Conservation (phyloP, 2,113 vertebrate genomes). For the Catharus minimus region DNA sequence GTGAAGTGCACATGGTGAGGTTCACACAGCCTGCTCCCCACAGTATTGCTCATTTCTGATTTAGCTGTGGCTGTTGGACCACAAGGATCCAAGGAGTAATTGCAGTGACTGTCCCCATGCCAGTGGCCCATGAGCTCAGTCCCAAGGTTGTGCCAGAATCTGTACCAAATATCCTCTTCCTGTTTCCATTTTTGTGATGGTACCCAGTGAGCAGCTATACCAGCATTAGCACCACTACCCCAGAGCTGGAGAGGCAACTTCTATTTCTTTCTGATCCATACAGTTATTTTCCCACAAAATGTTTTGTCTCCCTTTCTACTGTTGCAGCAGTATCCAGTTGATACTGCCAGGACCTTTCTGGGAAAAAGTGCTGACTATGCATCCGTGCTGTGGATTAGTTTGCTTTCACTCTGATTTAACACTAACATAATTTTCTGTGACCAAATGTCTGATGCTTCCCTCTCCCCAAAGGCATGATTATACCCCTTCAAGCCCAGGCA, state of each 20-base stretch:
- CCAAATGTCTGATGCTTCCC: neutral
- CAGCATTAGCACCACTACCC: neutral
- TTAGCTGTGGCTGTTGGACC: neutral
- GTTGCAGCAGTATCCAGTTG: neutral
- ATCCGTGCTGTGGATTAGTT: neutral
- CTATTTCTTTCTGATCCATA: neutral
- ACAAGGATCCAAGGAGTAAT: neutral
- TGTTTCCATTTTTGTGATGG: neutral
- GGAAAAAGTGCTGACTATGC: neutral
- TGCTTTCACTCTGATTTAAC: conserved; percentile 8
- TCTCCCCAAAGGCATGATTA: neutral
- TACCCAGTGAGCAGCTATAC: neutral
- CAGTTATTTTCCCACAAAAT: neutral
- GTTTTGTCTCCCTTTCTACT: neutral
- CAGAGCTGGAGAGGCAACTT: neutral
- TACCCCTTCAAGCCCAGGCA: neutral
- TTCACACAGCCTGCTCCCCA: neutral
- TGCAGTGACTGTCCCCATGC: fast-evolving
- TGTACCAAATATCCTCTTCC: neutral
- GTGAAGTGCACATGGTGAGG: fast-evolving
- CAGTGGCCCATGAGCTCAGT: neutral
- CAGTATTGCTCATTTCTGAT: neutral
- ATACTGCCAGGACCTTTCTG: neutral
- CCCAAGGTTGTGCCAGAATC: fast-evolving
- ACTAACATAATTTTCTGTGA: conserved; percentile 36